phyloP scores from a whole-genome alignment of 92 coral and sea anemone species.

The Porites lobata region DNA sequence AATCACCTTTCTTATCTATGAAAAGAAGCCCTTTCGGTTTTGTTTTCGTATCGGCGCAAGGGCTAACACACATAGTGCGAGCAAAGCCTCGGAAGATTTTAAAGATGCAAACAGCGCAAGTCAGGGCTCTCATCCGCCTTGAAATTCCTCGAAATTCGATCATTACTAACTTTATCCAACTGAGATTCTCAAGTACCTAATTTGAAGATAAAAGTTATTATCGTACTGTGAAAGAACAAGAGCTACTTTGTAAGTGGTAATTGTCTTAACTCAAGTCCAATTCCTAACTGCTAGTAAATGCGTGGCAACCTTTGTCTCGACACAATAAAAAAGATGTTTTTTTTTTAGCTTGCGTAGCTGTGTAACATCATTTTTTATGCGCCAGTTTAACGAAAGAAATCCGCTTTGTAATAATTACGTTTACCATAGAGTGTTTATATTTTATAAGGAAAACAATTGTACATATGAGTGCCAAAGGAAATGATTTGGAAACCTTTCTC shows the following conservation, averaged over 20 bases:
- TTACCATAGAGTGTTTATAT: slow-evolving; percentile 72
- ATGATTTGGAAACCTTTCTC: slow-evolving; percentile 59
- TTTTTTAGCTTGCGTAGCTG: slow-evolving; percentile 3
- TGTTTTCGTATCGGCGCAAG: no score
- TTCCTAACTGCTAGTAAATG: not conserved
- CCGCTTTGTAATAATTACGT: slow-evolving; percentile 30
- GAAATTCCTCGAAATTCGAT: no score
- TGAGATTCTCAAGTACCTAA: no score
- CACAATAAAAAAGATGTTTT: not conserved
- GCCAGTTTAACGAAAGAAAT: slow-evolving; percentile 6
- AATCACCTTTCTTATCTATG: no score
- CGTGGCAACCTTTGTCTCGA: not conserved
- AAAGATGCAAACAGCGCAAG: no score
- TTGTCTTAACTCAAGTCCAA: not conserved
- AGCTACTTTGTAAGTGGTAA: not conserved
- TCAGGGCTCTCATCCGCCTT: no score
- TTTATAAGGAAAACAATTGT: slow-evolving; percentile 77
- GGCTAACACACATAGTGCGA: no score
- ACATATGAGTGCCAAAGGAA: slow-evolving; percentile 63
- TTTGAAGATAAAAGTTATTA: no score
- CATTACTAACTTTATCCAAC: no score
- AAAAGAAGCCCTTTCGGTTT: no score
- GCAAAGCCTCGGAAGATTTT: no score
- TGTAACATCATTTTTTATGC: slow-evolving; percentile 29
- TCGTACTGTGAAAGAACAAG: not conserved